phyloP scores from a whole-genome alignment of 2,797 vertebrate species.

The Lacerta viridis region DNA sequence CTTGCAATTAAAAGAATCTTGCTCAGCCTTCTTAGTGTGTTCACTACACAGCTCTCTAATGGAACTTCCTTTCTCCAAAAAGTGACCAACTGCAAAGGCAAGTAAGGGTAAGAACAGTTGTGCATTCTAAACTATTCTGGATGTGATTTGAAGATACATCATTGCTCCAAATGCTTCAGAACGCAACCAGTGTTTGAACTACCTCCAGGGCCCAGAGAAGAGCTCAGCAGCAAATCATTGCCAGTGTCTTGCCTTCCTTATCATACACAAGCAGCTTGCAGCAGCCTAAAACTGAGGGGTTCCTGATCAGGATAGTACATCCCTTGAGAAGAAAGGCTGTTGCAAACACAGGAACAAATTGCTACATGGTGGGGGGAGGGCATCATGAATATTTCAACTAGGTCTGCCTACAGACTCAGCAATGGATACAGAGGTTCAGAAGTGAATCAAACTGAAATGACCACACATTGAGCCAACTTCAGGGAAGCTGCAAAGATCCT shows the following conservation, averaged over 20 bases:
- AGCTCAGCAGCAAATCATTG: neutral
- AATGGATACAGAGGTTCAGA: constrained; percentile 24
- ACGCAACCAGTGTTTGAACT: neutral
- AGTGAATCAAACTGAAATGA: neutral
- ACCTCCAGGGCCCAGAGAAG: neutral
- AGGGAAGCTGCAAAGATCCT: neutral
- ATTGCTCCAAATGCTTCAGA: neutral
- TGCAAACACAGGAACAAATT: constrained; percentile 11
- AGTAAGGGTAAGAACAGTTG: neutral
- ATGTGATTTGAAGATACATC: too few species aligned
- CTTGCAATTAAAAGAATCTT: neutral
- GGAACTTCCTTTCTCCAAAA: neutral
- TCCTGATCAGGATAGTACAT: neutral
- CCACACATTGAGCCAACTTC: fast-evolving
- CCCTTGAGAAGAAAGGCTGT: constrained; percentile 7
- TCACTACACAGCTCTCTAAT: neutral
- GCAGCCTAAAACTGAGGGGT: neutral
- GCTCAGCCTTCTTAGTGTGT: neutral
- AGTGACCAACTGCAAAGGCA: neutral
- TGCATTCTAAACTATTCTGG: neutral
- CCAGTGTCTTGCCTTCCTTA: neutral
- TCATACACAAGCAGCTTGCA: neutral
- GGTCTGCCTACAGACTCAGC: neutral
- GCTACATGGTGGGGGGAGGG: neutral
- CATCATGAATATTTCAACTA: constrained; percentile 14